Percentiles rank a stretch among this genome's conserved stretches.
These are phyloP conservation scores for Hylaeus volcanicus DNA, from an alignment of 1,140 invertebrate genomes.

Conservation along the genomic window DNA sequence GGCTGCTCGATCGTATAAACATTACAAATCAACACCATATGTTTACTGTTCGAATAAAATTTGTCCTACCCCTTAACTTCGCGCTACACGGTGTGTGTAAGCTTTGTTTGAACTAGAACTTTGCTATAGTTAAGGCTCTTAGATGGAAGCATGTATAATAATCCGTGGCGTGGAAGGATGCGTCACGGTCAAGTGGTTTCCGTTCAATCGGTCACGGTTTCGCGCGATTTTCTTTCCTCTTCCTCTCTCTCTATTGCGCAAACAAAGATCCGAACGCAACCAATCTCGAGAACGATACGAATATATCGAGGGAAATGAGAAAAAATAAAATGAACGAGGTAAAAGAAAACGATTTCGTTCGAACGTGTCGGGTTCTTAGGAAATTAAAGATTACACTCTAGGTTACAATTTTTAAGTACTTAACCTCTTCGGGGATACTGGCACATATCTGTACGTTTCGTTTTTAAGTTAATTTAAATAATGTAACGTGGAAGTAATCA, in stretches of 20 bases:
- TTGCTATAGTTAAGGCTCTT: conserved; percentile 71
- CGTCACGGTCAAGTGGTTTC: conserved; percentile 9
- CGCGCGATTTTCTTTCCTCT: conserved; percentile 22
- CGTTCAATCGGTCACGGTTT: background rate
- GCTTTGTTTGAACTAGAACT: conserved; percentile 61
- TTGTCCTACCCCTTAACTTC: background rate
- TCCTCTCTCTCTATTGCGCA: conserved; percentile 20
- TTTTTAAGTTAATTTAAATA: too few relatives aligned
- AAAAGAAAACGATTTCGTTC: background rate
- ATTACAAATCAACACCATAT: too few relatives aligned
- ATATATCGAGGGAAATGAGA: background rate
- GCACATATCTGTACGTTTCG: too few relatives aligned
- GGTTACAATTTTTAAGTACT: background rate
- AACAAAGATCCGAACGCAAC: background rate
- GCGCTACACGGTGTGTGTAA: conserved; percentile 58
- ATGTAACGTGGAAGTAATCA: too few relatives aligned
- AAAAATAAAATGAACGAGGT: background rate
- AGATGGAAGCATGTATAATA: conserved; percentile 72
- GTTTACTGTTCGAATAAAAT: too few relatives aligned
- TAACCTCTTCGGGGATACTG: background rate
- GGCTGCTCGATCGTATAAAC: too few relatives aligned
- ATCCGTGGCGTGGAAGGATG: conserved; percentile 45
- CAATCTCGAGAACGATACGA: background rate
- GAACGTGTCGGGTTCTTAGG: background rate
- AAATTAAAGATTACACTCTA: background rate